Evolutionary conservation across 2,113 vertebrate species (phyloP).

Genomic region (Xiphorhynchus elegans): DNA sequence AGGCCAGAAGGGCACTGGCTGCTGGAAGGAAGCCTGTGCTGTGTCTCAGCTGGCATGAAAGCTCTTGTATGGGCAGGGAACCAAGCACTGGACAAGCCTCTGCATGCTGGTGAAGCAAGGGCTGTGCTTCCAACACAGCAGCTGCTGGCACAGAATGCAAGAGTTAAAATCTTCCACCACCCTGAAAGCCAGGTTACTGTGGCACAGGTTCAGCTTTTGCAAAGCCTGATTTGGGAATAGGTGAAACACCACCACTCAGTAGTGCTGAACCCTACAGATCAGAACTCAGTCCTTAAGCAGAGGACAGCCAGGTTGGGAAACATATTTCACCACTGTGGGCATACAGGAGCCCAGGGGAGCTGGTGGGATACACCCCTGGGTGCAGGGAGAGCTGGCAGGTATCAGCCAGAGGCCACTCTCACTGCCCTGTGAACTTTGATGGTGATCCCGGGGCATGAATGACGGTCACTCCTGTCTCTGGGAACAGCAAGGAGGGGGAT

Average conservation of each 20-base stretch:
- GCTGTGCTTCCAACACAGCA: neutral
- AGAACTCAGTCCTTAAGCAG: neutral
- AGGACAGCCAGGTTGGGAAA: neutral
- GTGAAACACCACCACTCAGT: neutral
- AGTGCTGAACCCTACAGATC: accelerated
- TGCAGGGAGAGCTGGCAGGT: neutral
- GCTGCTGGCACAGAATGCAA: neutral
- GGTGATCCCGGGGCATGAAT: neutral
- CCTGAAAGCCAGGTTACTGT: neutral
- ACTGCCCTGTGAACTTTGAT: neutral
- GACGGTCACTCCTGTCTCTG: neutral
- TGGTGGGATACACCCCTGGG: neutral
- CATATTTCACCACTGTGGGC: neutral
- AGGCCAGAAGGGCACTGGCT: neutral
- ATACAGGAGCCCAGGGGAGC: neutral
- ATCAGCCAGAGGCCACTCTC: neutral
- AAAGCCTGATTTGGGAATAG: neutral
- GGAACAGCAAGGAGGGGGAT: neutral
- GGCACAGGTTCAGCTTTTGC: neutral
- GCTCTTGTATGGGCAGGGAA: neutral
- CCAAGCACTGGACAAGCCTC: neutral
- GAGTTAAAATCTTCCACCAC: neutral
- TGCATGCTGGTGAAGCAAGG: neutral
- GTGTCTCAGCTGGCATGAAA: neutral
- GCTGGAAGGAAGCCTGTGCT: neutral